These are phyloP conservation scores for Otus sunia DNA, from an alignment of 2,113 vertebrate species.

Conservation along the genomic window DNA sequence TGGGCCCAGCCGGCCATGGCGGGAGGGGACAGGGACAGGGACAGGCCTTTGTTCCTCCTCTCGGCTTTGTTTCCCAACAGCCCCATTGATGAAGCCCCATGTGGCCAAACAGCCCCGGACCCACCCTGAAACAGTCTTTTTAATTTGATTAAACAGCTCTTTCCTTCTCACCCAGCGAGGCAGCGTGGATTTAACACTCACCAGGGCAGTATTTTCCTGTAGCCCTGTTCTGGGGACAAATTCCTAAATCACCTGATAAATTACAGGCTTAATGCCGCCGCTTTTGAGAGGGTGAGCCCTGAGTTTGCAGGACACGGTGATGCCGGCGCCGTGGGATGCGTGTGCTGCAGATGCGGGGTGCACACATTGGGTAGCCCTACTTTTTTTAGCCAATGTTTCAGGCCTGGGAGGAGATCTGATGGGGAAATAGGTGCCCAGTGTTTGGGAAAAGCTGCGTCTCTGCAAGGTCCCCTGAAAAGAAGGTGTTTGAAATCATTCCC, in stretches of 20 bases:
- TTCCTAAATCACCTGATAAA: slow-evolving; percentile 38
- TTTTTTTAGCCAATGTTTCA: not conserved
- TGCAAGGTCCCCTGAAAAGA: not conserved
- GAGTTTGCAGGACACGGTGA: not conserved
- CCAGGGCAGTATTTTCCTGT: not conserved
- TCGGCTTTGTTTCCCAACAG: slow-evolving; percentile 27
- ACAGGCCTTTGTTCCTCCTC: slow-evolving; percentile 31
- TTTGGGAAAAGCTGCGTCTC: not conserved
- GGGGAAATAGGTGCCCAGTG: not conserved
- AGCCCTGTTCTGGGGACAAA: not conserved
- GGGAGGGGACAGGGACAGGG: not conserved
- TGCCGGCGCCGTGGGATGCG: not conserved
- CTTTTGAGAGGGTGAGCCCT: not conserved
- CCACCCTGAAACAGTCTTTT: not conserved
- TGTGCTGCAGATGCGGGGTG: not conserved
- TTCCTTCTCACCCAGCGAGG: not conserved
- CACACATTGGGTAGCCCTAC: rapidly evolving
- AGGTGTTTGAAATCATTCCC: not conserved
- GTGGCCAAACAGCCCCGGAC: not conserved
- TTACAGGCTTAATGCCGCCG: not conserved
- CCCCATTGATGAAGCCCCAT: slow-evolving; percentile 16
- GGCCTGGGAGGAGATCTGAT: not conserved
- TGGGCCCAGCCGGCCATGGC: not conserved
- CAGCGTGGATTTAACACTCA: not conserved
- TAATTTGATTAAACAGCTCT: not conserved